These are phyloP conservation scores for Arge pagana DNA, from an alignment of 2,888 invertebrate genomes.

Conservation along the genomic window DNA sequence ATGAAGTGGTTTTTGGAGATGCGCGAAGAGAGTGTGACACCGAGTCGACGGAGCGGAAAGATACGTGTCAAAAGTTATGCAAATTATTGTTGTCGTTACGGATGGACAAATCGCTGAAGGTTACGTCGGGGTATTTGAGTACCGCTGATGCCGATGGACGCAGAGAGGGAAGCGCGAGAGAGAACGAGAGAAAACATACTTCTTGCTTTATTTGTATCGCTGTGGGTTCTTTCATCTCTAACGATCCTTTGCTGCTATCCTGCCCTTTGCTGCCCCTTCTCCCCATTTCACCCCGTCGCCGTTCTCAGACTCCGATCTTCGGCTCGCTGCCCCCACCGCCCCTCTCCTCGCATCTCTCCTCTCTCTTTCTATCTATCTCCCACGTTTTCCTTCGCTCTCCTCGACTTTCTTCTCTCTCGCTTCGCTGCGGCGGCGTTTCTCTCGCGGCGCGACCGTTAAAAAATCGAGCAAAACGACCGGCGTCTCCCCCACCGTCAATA, in stretches of 20 bases:
- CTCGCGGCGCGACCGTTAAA: slow-evolving; percentile 43
- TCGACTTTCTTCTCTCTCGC: slow-evolving; percentile 20
- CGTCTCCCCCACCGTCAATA: slow-evolving; percentile 21
- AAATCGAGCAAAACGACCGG: slow-evolving; percentile 40
- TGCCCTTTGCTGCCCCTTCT: slow-evolving; percentile 20
- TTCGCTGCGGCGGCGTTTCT: slow-evolving; percentile 16
- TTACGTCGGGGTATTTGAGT: slow-evolving; percentile 9
- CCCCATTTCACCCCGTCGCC: slow-evolving; percentile 6
- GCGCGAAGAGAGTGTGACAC: too few relatives aligned
- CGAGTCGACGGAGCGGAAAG: too few relatives aligned
- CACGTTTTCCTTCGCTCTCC: slow-evolving; percentile 11
- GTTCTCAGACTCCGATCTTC: slow-evolving; percentile 15
- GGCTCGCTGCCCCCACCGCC: too few relatives aligned
- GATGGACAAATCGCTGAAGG: too few relatives aligned
- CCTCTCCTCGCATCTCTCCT: slow-evolving; percentile 26
- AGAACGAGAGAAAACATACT: slow-evolving; percentile 5
- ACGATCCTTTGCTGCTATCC: slow-evolving; percentile 31
- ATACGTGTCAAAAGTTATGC: too few relatives aligned
- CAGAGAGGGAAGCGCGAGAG: not conserved
- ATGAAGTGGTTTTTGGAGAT: too few relatives aligned
- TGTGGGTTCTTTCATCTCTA: slow-evolving; percentile 30
- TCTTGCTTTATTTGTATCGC: slow-evolving; percentile 34
- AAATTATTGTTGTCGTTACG: too few relatives aligned
- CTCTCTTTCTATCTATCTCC: slow-evolving; percentile 19
- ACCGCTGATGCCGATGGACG: slow-evolving; percentile 6